Conservation (phyloP, 1,140 invertebrate genomes). For the Diabrotica undecimpunctata region DNA sequence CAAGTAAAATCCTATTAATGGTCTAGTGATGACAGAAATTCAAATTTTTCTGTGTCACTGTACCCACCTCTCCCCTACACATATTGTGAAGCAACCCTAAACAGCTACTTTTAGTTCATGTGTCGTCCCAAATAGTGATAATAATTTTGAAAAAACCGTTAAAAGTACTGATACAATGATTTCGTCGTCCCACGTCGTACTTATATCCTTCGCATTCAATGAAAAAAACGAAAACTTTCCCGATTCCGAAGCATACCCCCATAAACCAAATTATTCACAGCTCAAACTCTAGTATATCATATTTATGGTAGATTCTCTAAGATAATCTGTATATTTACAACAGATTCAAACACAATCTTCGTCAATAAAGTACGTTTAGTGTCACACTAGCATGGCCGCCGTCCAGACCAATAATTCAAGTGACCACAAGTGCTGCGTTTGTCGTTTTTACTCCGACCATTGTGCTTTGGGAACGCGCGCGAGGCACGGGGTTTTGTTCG, state of each 20-base stretch:
- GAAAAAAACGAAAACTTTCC: no score
- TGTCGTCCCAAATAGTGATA: no score
- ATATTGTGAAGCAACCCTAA: no score
- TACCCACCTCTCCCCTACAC: no score
- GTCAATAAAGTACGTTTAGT: slow-evolving; percentile 18
- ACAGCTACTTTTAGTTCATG: no score
- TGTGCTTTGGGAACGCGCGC: neutral
- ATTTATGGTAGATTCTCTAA: slow-evolving; percentile 3
- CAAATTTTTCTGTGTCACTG: no score
- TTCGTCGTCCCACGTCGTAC: no score
- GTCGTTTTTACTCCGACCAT: neutral
- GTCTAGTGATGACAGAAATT: no score
- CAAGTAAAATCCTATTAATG: no score
- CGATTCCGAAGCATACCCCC: neutral
- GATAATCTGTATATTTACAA: slow-evolving; percentile 19
- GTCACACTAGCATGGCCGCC: neutral
- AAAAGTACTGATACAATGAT: no score
- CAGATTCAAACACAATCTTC: slow-evolving; percentile 16
- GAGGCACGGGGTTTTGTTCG: neutral
- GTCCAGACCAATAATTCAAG: neutral
- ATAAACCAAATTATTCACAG: neutral
- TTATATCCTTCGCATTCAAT: no score
- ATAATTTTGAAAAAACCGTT: no score
- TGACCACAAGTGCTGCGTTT: slow-evolving; percentile 4
- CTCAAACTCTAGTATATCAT: neutral